Percentiles rank a stretch among this genome's conserved stretches.
These are phyloP conservation scores for Piaya cayana DNA, from an alignment of 2,113 vertebrate species.

Conservation along the genomic window DNA sequence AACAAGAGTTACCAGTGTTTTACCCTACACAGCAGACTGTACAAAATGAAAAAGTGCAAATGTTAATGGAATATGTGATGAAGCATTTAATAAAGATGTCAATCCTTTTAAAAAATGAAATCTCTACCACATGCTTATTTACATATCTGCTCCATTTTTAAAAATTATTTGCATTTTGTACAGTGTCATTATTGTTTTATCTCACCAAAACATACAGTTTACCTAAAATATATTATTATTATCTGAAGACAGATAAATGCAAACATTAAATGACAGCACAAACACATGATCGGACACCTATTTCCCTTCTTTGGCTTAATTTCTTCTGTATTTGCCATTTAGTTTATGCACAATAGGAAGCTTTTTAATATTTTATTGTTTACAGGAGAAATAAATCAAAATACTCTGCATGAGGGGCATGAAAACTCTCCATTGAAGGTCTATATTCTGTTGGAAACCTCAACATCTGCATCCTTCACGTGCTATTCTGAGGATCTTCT, in stretches of 20 bases:
- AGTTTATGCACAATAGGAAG: background rate
- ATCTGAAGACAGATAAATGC: background rate
- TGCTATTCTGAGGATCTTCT: background rate
- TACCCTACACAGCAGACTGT: background rate
- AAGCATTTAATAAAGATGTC: slow-evolving; percentile 28
- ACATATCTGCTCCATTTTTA: background rate
- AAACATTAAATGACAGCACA: background rate
- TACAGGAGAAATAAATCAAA: background rate
- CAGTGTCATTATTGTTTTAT: background rate
- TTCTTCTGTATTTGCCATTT: background rate
- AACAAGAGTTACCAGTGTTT: background rate
- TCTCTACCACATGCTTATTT: background rate
- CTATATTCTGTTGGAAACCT: background rate
- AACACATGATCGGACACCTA: background rate
- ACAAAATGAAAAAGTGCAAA: background rate
- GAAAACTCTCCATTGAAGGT: background rate
- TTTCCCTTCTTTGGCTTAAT: background rate
- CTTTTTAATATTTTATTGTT: background rate
- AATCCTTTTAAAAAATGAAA: background rate
- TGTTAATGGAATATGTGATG: background rate
- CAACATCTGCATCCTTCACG: fast-evolving
- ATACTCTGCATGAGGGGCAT: background rate
- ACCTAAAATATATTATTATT: background rate
- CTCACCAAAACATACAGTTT: background rate
- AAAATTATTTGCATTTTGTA: background rate